These are phyloP conservation scores for Sisor rabdophorus DNA, from an alignment of 2,113 vertebrate genomes.

Conservation along the genomic window DNA sequence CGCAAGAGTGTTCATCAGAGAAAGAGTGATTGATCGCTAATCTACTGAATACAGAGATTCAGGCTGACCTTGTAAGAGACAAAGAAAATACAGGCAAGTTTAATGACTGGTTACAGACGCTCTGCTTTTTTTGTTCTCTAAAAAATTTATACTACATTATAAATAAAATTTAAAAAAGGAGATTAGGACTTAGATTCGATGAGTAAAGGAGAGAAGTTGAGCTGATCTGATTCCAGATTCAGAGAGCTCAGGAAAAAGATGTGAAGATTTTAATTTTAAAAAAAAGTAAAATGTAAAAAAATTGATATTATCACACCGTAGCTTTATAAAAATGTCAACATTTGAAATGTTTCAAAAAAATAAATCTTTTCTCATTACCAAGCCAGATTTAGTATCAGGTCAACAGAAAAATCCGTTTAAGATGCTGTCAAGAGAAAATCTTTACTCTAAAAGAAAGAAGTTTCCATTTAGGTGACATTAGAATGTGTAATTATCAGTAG, in stretches of 20 bases:
- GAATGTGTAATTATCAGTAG: too few relatives aligned
- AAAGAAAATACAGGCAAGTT: not conserved
- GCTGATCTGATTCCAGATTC: conserved; percentile 41
- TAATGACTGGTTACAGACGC: not conserved
- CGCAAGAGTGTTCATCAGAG: conserved; percentile 4
- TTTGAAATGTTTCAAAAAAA: too few relatives aligned
- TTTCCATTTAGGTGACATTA: too few relatives aligned
- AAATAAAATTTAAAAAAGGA: not conserved
- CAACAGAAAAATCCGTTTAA: too few relatives aligned
- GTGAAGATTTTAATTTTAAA: too few relatives aligned
- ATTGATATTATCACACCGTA: too few relatives aligned
- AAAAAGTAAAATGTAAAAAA: too few relatives aligned
- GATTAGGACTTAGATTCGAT: not conserved
- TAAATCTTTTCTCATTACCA: too few relatives aligned
- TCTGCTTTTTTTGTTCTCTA: not conserved
- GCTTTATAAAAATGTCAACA: too few relatives aligned
- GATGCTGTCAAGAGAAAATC: too few relatives aligned
- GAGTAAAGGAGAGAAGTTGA: not conserved
- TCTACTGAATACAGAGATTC: conserved; percentile 23
- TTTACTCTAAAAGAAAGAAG: too few relatives aligned
- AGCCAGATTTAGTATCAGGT: too few relatives aligned
- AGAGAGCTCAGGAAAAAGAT: conserved; percentile 56
- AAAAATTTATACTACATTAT: not conserved
- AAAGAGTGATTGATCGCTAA: conserved; percentile 37
- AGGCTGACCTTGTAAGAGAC: conserved; percentile 16